These are phyloP conservation scores for Mythimna vitellina DNA, from an alignment of 2,888 invertebrate genomes.

Conservation along the genomic window DNA sequence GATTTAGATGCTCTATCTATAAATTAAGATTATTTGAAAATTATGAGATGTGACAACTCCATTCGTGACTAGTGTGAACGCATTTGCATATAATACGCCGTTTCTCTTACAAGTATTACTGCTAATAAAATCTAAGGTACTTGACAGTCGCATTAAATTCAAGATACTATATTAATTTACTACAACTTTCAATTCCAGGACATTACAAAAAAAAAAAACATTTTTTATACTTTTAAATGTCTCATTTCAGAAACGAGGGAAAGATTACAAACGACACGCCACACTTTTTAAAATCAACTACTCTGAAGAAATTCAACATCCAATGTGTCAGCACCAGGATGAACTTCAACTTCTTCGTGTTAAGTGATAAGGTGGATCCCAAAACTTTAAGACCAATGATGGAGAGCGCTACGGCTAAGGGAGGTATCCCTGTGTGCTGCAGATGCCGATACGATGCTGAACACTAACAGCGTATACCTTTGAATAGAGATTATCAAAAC, in stretches of 20 bases:
- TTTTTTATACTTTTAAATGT: neutral
- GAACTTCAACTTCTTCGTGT: constrained; percentile 56
- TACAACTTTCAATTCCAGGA: neutral
- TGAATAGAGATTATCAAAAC: neutral
- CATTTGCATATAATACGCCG: neutral
- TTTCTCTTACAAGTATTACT: neutral
- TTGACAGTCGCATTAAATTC: neutral
- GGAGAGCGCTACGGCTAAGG: constrained; percentile 44
- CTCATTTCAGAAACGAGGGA: constrained; percentile 44
- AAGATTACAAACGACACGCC: constrained; percentile 1
- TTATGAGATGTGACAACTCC: neutral
- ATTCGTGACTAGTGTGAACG: neutral
- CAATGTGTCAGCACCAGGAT: constrained; percentile 50
- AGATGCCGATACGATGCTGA: constrained; percentile 49
- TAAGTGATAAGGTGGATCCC: constrained; percentile 31
- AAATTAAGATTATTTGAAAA: neutral
- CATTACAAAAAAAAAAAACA: neutral
- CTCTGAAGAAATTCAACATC: constrained; percentile 27
- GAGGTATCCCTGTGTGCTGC: constrained; percentile 64
- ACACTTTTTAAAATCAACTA: constrained; percentile 21
- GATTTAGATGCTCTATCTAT: neutral
- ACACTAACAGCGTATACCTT: neutral
- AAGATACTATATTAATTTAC: neutral
- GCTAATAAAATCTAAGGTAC: neutral
- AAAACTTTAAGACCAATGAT: neutral